A percentile compares a stretch with the other conserved stretches of the same genome.
Evolutionary conservation across 2,113 vertebrate genomes (phyloP).

Genomic region (Muscicapa adusta): DNA sequence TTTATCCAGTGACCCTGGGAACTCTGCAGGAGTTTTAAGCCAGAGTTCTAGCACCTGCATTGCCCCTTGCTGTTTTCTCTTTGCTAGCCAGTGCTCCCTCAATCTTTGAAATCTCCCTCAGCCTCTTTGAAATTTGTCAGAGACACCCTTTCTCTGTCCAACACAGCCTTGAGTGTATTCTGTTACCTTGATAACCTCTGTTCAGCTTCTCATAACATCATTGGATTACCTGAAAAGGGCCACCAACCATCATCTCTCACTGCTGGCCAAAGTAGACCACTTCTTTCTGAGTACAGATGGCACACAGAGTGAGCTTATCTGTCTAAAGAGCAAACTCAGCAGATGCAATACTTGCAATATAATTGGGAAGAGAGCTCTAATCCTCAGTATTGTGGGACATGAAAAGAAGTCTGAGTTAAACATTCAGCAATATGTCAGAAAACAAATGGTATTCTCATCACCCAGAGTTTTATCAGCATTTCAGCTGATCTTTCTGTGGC

Average conservation of each 20-base stretch:
- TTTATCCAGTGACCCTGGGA: neutral
- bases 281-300: neutral
- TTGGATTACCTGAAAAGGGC: neutral
- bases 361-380: conserved; percentile 8
- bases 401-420: conserved; percentile 11
- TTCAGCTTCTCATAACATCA: neutral
- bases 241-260: neutral
- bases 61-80: neutral
- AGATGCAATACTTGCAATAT: neutral
- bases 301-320: neutral
- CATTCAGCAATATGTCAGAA: neutral
- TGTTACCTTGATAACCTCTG: neutral
- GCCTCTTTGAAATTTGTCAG: neutral
- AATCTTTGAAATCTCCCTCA: neutral
- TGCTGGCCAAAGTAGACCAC: neutral
- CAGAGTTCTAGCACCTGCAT: neutral
- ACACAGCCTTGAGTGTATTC: neutral
- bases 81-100: neutral
- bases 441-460: neutral
- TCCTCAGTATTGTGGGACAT: conserved; percentile 21
- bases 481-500: conserved; percentile 11
- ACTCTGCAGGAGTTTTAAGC: neutral
- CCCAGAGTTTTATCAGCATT: neutral
- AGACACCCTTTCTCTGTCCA: neutral
- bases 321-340: neutral